Conservation (phyloP, 2,888 invertebrate species). For the Melitaea athalia region DNA sequence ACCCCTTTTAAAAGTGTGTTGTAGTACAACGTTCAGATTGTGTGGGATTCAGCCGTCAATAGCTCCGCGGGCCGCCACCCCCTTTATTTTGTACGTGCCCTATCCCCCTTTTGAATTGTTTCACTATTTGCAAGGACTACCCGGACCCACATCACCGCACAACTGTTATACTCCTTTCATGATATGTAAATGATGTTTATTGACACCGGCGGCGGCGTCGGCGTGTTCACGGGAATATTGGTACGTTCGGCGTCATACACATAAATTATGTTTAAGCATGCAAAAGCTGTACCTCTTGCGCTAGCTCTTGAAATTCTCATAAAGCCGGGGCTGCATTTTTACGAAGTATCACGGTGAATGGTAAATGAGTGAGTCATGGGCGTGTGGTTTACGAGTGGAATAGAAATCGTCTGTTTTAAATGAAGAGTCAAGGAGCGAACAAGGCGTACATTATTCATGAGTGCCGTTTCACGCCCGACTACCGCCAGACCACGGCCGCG, state of each 20-base stretch:
- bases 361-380: slow-evolving; percentile 79
- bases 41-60: slow-evolving; percentile 61
- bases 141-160: slow-evolving; percentile 60
- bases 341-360: slow-evolving; percentile 78
- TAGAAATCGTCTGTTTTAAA: slow-evolving; percentile 81
- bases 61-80: slow-evolving; percentile 60
- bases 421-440: slow-evolving; percentile 79
- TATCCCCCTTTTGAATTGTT: slow-evolving; percentile 74
- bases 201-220: slow-evolving; percentile 43
- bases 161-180: slow-evolving; percentile 74
- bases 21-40: slow-evolving; percentile 62
- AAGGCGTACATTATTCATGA: slow-evolving; percentile 79
- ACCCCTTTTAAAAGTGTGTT: slow-evolving; percentile 51
- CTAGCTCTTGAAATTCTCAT: slow-evolving; percentile 71
- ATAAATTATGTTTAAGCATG: slow-evolving; percentile 27
- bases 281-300: slow-evolving; percentile 37
- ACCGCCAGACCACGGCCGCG: slow-evolving; percentile 47
- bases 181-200: slow-evolving; percentile 74
- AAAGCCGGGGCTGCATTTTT: slow-evolving; percentile 72
- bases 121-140: slow-evolving; percentile 72
- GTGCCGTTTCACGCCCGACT: slow-evolving; percentile 67
- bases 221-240: slow-evolving; percentile 3
- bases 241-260: slow-evolving; percentile 17
- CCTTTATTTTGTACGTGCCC: slow-evolving; percentile 66
- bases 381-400: slow-evolving; percentile 77